phyloP scores from a whole-genome alignment of 2,797 vertebrate species.

The Falco concolor region DNA sequence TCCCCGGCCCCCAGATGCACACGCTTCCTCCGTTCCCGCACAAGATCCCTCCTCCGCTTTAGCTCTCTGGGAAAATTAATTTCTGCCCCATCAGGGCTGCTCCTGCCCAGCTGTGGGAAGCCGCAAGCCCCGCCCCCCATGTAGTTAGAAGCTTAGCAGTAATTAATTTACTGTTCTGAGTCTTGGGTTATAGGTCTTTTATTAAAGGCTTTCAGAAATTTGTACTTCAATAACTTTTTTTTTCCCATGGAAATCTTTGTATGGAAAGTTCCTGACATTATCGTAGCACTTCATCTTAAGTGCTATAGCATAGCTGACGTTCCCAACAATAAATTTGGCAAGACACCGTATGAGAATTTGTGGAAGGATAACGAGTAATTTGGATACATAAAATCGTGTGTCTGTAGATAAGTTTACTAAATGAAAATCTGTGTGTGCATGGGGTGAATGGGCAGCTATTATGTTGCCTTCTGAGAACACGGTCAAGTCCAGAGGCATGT shows the following conservation, averaged over 20 bases:
- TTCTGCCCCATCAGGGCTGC: not conserved
- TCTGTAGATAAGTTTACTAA: not conserved
- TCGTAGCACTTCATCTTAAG: not conserved
- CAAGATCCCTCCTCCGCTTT: fast-evolving
- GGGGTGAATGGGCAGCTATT: not conserved
- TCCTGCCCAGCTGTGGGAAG: not conserved
- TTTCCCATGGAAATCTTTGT: not conserved
- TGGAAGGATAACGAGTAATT: not conserved
- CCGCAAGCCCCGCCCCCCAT: not conserved
- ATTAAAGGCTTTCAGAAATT: not conserved
- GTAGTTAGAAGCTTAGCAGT: not conserved
- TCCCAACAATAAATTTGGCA: not conserved
- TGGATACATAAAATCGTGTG: not conserved
- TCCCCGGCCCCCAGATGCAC: not conserved
- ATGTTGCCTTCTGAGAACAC: not conserved
- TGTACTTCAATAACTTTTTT: not conserved
- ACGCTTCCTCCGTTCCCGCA: not conserved
- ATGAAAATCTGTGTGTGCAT: not conserved
- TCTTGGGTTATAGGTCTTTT: not conserved
- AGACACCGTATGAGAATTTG: not conserved
- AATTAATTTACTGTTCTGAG: not conserved
- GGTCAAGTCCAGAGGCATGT: not conserved
- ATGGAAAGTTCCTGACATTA: not conserved
- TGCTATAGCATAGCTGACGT: not conserved
- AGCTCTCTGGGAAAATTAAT: fast-evolving